These are phyloP conservation scores for Salpingus planirostris DNA, from an alignment of 2,888 invertebrate genomes.

Conservation along the genomic window DNA sequence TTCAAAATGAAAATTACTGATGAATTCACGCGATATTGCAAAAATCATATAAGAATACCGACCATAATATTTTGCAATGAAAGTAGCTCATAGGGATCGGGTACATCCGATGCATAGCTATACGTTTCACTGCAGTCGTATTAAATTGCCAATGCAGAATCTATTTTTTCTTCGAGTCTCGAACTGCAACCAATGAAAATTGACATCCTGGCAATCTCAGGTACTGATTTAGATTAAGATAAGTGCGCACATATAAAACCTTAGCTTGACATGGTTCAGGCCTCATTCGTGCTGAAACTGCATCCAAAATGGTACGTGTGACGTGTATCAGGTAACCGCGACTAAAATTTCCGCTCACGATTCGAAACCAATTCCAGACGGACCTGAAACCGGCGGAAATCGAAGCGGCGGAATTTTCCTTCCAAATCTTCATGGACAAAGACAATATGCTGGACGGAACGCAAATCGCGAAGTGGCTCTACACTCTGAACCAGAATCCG, in stretches of 20 bases:
- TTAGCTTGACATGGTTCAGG: slow-evolving; percentile 17
- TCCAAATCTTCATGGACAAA: slow-evolving; percentile 48
- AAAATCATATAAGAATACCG: too few relatives aligned
- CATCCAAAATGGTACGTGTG: slow-evolving; percentile 20
- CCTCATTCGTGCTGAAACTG: slow-evolving; percentile 24
- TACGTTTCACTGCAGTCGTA: slow-evolving; percentile 26
- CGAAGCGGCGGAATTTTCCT: slow-evolving; percentile 33
- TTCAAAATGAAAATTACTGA: too few relatives aligned
- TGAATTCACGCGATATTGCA: too few relatives aligned
- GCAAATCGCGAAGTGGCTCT: slow-evolving; percentile 83
- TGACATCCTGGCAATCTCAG: slow-evolving; percentile 23
- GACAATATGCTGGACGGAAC: slow-evolving; percentile 81
- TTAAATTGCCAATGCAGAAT: slow-evolving; percentile 19
- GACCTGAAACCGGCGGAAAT: slow-evolving; percentile 30
- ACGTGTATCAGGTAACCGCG: too few relatives aligned
- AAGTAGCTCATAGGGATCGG: too few relatives aligned
- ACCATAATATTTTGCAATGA: too few relatives aligned
- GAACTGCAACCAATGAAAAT: slow-evolving; percentile 19
- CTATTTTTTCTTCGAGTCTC: slow-evolving; percentile 15
- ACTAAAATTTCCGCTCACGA: background rate
- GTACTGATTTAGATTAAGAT: slow-evolving; percentile 28
- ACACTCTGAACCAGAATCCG: slow-evolving; percentile 89
- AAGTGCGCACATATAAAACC: slow-evolving; percentile 31
- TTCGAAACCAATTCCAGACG: slow-evolving; percentile 18
- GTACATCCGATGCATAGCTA: too few relatives aligned